Evolutionary conservation across 1,140 invertebrate genomes (phyloP), one percentile per base, ranked within the genome.

Genomic region (Cydia splendana): DNA sequence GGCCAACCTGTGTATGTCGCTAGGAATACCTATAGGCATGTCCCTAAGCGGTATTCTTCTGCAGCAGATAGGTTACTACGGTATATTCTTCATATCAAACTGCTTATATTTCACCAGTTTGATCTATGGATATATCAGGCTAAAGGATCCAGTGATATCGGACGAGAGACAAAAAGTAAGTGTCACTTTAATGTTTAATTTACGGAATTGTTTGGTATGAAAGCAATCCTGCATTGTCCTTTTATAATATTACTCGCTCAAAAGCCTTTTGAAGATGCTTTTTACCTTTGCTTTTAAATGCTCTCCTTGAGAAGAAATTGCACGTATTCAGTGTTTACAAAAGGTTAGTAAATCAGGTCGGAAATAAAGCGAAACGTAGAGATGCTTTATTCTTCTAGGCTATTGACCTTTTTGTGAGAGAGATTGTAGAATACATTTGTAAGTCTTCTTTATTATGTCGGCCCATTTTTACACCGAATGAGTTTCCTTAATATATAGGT

Each of bases 1-100:
- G 28, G 94, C 94, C 12, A 95, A 95, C 83, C 93, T 95, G 76
- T 94, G 94, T 67, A 90, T 95, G 77, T 94, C 90, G 6, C 81
- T 94, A 10, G 93, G 93, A 34, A 90, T 93, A 74, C 93, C 93
- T 5, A 88, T 94, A 30, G 93, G 93, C 65, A 93, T 92, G 86
- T 93, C 92, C 5, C 79, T 93, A 13, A 93, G 93, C 81, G 93
- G 93, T 42, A 91, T 94, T 51, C 81, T 94, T 15, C 84, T 93
- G 42, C 91, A 93, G 69, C 80, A 91, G 77, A 90, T 93, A 34
- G 93, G 93, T 5, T 94, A 92, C 80, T 94, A 94, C 77, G 93
- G 93, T 28, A 91, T 94, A 74, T 94, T 94, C 78, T 79, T 90
- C 57, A 93, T 94, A 80, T 93, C 93, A 13, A 91, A 92, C 77